Conservation (phyloP, 92 coral and sea anemone species). For the Meandrina meandrites region DNA sequence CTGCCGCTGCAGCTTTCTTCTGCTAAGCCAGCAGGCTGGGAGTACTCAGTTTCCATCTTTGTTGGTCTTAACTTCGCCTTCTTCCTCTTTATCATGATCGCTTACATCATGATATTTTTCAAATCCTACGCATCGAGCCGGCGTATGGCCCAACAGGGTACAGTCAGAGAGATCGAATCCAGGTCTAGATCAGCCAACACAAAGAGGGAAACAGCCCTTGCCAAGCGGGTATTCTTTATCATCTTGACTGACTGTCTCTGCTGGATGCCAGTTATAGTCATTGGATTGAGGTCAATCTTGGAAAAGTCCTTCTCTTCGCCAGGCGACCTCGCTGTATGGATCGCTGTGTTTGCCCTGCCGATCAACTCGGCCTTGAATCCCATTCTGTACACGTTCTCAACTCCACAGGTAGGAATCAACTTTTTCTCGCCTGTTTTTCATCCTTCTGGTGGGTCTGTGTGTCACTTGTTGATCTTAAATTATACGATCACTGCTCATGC, state of each 20-base stretch:
- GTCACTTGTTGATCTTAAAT: too few relatives aligned
- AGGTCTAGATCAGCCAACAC: constrained; percentile 50
- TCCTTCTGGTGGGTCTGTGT: neutral
- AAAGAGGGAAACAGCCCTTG: constrained; percentile 62
- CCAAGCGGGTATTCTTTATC: constrained; percentile 78
- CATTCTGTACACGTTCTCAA: constrained; percentile 78
- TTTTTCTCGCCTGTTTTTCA: neutral
- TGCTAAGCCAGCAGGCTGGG: constrained; percentile 75
- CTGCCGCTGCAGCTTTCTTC: constrained; percentile 79
- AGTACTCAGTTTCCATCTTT: constrained; percentile 72
- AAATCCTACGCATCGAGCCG: constrained; percentile 28
- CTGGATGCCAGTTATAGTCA: constrained; percentile 85
- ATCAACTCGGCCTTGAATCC: constrained; percentile 87
- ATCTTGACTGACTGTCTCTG: constrained; percentile 86
- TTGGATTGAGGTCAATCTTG: constrained; percentile 68
- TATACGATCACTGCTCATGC: too few relatives aligned
- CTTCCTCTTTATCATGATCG: constrained; percentile 48
- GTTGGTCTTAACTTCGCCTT: constrained; percentile 66
- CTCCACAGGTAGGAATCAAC: constrained; percentile 34
- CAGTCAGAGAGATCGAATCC: constrained; percentile 17
- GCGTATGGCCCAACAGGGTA: neutral
- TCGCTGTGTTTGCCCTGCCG: constrained; percentile 88
- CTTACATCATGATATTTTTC: constrained; percentile 64
- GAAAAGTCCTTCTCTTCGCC: constrained; percentile 53
- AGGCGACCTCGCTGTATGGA: constrained; percentile 82